Evolutionary conservation across 2,888 invertebrate species (phyloP), one percentile per base, ranked within the genome.

Genomic region (Ceratothoa steindachneri): DNA sequence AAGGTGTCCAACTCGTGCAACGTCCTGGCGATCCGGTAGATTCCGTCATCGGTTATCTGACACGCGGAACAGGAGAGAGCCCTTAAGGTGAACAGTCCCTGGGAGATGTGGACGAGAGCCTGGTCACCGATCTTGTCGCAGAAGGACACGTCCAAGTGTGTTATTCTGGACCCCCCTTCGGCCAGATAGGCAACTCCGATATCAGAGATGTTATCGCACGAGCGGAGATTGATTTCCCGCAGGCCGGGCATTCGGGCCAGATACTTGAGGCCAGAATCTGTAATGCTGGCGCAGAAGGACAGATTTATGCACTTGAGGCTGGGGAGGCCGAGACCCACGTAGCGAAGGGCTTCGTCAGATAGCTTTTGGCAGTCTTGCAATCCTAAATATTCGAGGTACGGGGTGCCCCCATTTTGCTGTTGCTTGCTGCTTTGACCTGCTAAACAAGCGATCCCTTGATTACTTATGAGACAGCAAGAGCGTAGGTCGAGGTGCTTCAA

Each of bases 81-180:
- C 76, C 90, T 88, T 74, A 97, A 87, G 80, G 92, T 90, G 82
- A 91, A 93, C 73, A 96, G 87, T 68, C 95, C 95, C 83, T 94
- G 90, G n/a, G 95, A 92, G 66, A 95, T 90, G 85, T 94, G 93
- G 68, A 90, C 89, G 75, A 96, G 86, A 0, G 94, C 93, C 83
- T 92, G 92, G 84, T 96, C 96, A 74, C 93, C 93, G 81, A 97
- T 92, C 86, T 95, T 95, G 86, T 96, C 95, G 87, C 96, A 97
- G 85, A 97, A 97, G 77, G 95, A 95, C 4, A 96, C 93, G 84
- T 97, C 96, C 79, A 97, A 85, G 4, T 91, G 90, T 22, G 90
- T 88, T 80, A 97, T 89, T 51, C 83, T 80, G 70, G 90, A 90
- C 41, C 93, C 93, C 30, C 94, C 94, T 83, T 96, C 95, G 0